Evolutionary conservation across 1,140 invertebrate genomes (phyloP).

Genomic region (Drosophila virilis): DNA sequence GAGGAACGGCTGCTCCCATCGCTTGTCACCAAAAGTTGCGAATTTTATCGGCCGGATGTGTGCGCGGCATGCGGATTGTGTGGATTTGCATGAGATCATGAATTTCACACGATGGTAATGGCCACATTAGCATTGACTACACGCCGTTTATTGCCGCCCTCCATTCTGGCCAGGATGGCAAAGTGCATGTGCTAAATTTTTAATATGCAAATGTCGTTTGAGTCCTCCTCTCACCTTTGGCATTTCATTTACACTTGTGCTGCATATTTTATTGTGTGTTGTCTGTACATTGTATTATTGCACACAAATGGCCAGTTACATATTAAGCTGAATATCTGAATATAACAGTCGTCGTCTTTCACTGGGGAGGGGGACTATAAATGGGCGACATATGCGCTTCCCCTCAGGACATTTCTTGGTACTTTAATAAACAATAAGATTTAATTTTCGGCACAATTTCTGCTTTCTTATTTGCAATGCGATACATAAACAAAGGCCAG

Average conservation of each 20-base stretch:
- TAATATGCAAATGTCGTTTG: constrained; percentile 72
- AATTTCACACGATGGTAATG: constrained; percentile 76
- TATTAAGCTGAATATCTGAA: constrained; percentile 43
- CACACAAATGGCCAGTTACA: constrained; percentile 73
- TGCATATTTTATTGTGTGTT: constrained; percentile 73
- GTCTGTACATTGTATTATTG: constrained; percentile 57
- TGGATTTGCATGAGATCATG: constrained; percentile 78
- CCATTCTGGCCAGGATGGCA: background rate
- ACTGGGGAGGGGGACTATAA: background rate
- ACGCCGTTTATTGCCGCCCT: constrained; percentile 58
- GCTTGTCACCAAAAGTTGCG: constrained; percentile 78
- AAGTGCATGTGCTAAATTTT: constrained; percentile 79
- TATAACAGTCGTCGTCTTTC: background rate
- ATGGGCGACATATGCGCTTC: constrained; percentile 27
- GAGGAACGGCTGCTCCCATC: constrained; percentile 3
- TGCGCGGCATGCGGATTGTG: constrained; percentile 55
- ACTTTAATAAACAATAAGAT: constrained; percentile 45
- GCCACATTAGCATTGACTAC: constrained; percentile 78
- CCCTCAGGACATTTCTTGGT: constrained; percentile 28
- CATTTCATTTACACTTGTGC: constrained; percentile 79
- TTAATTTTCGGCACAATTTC: constrained; percentile 53
- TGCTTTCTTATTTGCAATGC: constrained; percentile 29
- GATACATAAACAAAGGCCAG: constrained; percentile 12
- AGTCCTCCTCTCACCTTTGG: constrained; percentile 38
- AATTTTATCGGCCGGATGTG: constrained; percentile 76